phyloP scores from a whole-genome alignment of 2,888 invertebrate genomes.

The Pogonocherus hispidulus region DNA sequence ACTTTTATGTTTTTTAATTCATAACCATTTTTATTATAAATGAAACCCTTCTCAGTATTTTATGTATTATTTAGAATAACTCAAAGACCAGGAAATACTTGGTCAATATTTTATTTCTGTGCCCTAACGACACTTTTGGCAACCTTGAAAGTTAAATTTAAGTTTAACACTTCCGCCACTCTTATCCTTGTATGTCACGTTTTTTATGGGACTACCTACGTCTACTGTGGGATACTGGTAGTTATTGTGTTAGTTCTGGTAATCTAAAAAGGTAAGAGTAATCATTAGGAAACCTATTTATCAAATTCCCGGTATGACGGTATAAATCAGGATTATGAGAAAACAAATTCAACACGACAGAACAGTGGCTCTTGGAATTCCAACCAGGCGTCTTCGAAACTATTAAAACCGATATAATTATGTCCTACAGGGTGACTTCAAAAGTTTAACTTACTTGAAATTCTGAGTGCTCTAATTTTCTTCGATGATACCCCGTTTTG shows the following conservation, averaged over 20 bases:
- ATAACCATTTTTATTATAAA: conserved; percentile 5
- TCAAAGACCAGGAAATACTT: conserved; percentile 25
- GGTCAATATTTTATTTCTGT: conserved; percentile 1
- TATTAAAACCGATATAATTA: conserved; percentile 22
- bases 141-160: conserved; percentile 8
- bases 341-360: conserved; percentile 22
- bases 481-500: no score
- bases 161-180: not conserved
- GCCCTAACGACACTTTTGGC: not conserved
- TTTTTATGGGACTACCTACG: not conserved
- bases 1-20: not conserved
- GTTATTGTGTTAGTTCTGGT: conserved; percentile 33
- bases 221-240: conserved; percentile 15
- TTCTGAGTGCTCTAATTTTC: no score
- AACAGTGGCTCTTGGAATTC: conserved; percentile 22
- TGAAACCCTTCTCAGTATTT: conserved; percentile 10
- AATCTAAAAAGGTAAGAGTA: conserved; percentile 12
- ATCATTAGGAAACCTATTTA: conserved; percentile 31
- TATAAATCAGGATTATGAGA: conserved; percentile 32
- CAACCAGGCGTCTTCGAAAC: conserved; percentile 25
- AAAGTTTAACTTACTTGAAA: not conserved
- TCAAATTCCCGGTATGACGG: conserved; percentile 28
- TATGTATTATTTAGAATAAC: not conserved
- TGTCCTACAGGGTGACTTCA: not conserved
- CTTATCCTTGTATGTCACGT: not conserved